Evolutionary conservation across 2,113 vertebrate species (phyloP), one percentile per base, ranked within the genome.

Genomic region (Pterocles burchelli): DNA sequence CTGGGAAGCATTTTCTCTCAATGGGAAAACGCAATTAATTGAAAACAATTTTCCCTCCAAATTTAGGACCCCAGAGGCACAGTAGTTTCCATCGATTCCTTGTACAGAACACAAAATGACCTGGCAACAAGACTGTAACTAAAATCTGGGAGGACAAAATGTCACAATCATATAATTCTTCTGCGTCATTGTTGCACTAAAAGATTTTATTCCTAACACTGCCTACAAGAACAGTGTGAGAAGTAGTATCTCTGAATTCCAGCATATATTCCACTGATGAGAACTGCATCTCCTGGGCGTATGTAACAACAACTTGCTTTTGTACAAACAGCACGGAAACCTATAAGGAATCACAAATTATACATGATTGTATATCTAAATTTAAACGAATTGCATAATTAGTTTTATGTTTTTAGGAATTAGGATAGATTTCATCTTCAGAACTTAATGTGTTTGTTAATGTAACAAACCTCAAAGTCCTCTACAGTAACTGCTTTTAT

Each of bases 331-430:
- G n/a, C 41, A 92, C 20, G 55, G 65, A 74, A 79, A 49, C 21
- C 46, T 34, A 14, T 68, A 77, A 91, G 49, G 78, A 89, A 62
- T 66, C 85, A 88, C 55, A 96, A 94, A 96, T 93, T 67, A 92
- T 55, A 61, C 48, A 55, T 59, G 48, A 93, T 91, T 85, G 62
- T 58, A 59, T 63, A 91, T 74, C 51, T 78, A 94, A 96, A 95
- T 94, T 88, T 71, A 95, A 96, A 95, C 92, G 4, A 93, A 90
- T 91, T 72, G 71, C 54, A 88, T 74, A 92, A 95, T 95, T 91
- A 88, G 49, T 59, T 89, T 46, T 78, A 84, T 14, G 1, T 59
- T 85, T 94, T 95, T 59, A 90, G 29, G 59, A 85, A 84, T n/a
- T n/a, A n/a, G n/a, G 85, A 94, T 54, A n/a, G 71, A 90, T 71